phyloP scores from a whole-genome alignment of 1,140 invertebrate species.

The Cardiocondyla obscurior region DNA sequence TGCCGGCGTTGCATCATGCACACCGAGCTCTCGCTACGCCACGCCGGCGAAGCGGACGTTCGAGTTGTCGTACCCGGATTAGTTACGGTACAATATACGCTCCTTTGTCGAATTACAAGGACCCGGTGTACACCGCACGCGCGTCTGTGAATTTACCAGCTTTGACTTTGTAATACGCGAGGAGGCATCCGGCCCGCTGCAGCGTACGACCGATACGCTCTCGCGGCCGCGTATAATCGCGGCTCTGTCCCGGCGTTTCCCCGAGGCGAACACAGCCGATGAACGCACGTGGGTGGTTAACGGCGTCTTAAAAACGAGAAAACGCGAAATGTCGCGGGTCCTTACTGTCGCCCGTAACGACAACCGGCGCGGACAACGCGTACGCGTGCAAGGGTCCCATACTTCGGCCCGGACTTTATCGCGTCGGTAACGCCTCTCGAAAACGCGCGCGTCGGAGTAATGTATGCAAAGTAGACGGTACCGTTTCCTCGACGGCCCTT shows the following conservation, averaged over 20 bases:
- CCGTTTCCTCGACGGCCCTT: slow-evolving; percentile 68
- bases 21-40: background rate
- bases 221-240: slow-evolving; percentile 5
- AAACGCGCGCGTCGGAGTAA: slow-evolving; percentile 60
- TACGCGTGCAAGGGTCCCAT: background rate
- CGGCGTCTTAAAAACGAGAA: background rate
- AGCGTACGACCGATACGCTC: slow-evolving; percentile 20
- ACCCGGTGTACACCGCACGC: background rate
- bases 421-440: slow-evolving; percentile 48
- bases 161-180: slow-evolving; percentile 34
- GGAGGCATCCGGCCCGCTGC: background rate
- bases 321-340: slow-evolving; percentile 17
- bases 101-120: slow-evolving; percentile 50
- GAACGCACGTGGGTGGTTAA: slow-evolving; percentile 22
- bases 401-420: slow-evolving; percentile 31
- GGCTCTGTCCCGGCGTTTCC: background rate
- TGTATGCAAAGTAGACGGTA: slow-evolving; percentile 77
- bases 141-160: slow-evolving; percentile 4
- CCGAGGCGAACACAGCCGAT: background rate
- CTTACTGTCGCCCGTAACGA: background rate
- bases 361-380: background rate
- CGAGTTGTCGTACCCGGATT: slow-evolving; percentile 29
- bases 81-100: slow-evolving; percentile 32
- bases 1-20: slow-evolving; percentile 25
- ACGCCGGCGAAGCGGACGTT: background rate